Conservation (phyloP, 2,113 vertebrate genomes). For the Halcyon senegalensis region DNA sequence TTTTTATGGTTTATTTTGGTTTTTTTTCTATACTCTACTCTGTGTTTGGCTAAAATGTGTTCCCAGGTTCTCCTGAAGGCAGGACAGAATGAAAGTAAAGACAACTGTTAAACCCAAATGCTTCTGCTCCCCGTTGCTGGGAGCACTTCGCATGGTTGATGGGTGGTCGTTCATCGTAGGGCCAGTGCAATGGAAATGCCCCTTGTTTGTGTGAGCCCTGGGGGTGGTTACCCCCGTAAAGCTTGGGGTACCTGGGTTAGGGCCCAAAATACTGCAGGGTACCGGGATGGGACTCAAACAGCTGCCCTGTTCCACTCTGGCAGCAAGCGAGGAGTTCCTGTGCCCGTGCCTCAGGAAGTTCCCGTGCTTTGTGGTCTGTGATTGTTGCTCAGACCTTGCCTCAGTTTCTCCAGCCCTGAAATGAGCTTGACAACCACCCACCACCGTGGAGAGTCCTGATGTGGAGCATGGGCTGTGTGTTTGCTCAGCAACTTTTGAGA, state of each 20-base stretch:
- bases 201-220: background rate
- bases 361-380: background rate
- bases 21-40: background rate
- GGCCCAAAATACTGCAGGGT: background rate
- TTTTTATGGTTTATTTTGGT: too few relatives aligned
- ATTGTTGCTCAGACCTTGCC: background rate
- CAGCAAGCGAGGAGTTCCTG: background rate
- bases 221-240: too few relatives aligned
- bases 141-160: background rate
- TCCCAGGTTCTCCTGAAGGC: background rate
- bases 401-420: background rate
- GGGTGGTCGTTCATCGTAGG: fast-evolving
- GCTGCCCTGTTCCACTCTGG: background rate
- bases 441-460: background rate
- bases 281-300: background rate
- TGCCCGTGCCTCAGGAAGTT: background rate
- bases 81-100: background rate
- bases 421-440: background rate
- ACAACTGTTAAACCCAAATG: background rate
- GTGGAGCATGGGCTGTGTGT: background rate
- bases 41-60: background rate
- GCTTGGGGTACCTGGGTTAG: background rate
- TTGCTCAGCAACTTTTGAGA: background rate
- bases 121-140: background rate
- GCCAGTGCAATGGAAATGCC: background rate